Conservation (phyloP, 1,140 invertebrate species). For the Himalopsyche phryganea region DNA sequence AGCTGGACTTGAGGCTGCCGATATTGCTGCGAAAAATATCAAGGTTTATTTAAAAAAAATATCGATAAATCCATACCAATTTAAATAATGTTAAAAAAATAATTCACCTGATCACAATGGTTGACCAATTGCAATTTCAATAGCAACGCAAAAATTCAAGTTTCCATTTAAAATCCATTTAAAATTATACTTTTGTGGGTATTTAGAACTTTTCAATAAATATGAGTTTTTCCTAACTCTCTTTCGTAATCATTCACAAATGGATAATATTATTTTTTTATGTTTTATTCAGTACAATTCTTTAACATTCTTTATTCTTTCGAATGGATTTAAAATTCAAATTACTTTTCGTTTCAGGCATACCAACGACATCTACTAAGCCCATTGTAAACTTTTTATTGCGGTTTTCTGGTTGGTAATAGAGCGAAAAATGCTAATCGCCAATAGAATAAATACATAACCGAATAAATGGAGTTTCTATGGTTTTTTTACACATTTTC, state of each 20-base stretch:
- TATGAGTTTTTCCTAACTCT: too few relatives aligned
- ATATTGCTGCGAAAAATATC: slow-evolving; percentile 32
- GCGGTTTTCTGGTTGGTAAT: not conserved
- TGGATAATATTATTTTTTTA: not conserved
- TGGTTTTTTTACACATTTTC: too few relatives aligned
- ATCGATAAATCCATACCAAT: not conserved
- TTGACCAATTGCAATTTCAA: too few relatives aligned
- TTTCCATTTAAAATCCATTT: too few relatives aligned
- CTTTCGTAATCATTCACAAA: too few relatives aligned
- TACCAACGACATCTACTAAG: not conserved
- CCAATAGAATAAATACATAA: too few relatives aligned
- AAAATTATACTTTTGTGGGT: too few relatives aligned
- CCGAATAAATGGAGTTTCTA: too few relatives aligned
- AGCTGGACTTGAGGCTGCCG: slow-evolving; percentile 27
- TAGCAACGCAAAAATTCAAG: too few relatives aligned
- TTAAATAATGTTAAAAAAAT: not conserved
- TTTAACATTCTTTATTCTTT: not conserved
- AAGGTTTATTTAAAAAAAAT: slow-evolving; percentile 25
- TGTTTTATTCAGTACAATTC: not conserved
- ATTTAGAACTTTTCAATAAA: too few relatives aligned
- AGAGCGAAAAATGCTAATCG: too few relatives aligned
- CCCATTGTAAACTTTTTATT: not conserved
- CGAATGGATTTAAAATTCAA: slow-evolving; percentile 5
- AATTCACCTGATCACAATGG: not conserved
- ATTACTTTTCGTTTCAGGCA: not conserved